phyloP scores from a whole-genome alignment of 2,113 vertebrate species.

The Lethenteron reissneri region DNA sequence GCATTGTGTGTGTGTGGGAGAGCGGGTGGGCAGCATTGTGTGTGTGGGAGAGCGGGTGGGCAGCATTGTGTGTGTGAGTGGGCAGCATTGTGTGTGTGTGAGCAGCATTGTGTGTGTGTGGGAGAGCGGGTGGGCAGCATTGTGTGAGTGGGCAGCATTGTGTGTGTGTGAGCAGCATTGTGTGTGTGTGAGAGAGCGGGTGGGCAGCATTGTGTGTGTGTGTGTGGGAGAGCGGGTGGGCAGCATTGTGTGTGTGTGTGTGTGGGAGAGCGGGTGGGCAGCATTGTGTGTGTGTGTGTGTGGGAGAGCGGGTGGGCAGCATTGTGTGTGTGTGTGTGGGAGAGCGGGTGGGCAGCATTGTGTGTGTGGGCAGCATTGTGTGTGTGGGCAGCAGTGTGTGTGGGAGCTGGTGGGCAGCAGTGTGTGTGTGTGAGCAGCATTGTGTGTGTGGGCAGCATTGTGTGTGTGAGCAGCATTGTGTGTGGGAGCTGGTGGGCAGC shows the following conservation, averaged over 20 bases:
- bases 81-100: not conserved
- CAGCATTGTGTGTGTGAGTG: not conserved
- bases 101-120: not conserved
- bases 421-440: not conserved
- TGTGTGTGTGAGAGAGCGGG: not conserved
- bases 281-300: not conserved
- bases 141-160: not conserved
- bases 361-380: too few relatives aligned
- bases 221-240: rapidly evolving
- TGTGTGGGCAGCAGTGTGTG: too few relatives aligned
- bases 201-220: not conserved
- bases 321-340: not conserved
- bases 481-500: too few relatives aligned
- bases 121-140: not conserved
- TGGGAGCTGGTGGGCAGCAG: not conserved
- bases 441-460: not conserved
- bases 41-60: too few relatives aligned
- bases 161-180: not conserved
- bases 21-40: not conserved
- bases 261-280: too few relatives aligned
- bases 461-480: not conserved
- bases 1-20: not conserved
- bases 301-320: not conserved
- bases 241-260: not conserved
- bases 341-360: not conserved